Evolutionary conservation across 2,797 vertebrate species (phyloP).

Genomic region (Pampus argenteus): DNA sequence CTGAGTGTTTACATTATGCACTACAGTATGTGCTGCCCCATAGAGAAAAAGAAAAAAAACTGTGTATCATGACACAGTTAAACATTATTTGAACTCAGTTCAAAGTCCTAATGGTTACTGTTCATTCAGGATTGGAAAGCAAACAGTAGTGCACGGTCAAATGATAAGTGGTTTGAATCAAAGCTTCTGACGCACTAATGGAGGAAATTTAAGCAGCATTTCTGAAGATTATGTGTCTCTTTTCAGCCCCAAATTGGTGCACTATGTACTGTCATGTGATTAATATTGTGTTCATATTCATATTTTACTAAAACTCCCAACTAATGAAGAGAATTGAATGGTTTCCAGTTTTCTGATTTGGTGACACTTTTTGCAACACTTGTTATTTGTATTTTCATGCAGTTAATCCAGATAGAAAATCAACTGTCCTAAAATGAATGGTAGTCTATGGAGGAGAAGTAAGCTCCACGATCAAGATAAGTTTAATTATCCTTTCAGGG

Average conservation of each 20-base stretch:
- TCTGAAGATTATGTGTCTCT: background rate
- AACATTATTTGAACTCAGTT: conserved; percentile 64
- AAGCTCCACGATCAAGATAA: background rate
- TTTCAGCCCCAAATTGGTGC: background rate
- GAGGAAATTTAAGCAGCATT: background rate
- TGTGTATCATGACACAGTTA: conserved; percentile 52
- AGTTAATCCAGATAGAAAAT: background rate
- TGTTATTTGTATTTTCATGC: background rate
- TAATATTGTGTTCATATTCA: background rate
- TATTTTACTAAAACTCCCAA: background rate
- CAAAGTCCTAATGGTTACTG: conserved; percentile 66
- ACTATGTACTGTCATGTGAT: background rate
- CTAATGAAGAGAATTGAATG: background rate
- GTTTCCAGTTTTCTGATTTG: conserved; percentile 1
- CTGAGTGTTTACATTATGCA: conserved; percentile 43
- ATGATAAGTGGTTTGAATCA: conserved; percentile 22
- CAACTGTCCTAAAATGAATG: background rate
- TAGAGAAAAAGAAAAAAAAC: background rate
- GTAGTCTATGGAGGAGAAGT: background rate
- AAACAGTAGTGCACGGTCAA: conserved; percentile 21
- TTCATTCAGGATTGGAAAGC: conserved; percentile 27
- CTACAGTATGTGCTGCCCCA: conserved; percentile 24
- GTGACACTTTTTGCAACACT: background rate
- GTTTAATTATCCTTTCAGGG: background rate
- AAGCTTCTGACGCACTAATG: background rate